Evolutionary conservation across 2,797 vertebrate genomes (phyloP).

Genomic region (Cossypha niveicapilla): DNA sequence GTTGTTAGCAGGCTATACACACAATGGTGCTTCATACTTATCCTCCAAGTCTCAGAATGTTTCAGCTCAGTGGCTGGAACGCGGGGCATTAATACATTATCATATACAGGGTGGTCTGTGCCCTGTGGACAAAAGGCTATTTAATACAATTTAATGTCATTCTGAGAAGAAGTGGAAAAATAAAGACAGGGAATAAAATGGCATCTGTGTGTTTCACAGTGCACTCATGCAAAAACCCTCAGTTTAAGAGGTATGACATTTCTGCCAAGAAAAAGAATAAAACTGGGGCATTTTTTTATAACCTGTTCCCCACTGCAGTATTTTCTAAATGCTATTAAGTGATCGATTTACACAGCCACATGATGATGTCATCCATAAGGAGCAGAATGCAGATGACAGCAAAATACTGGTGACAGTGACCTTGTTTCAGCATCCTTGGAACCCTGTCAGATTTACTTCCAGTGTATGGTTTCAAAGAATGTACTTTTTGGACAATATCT

Average conservation of each 20-base stretch:
- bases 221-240: constrained; percentile 88
- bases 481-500: constrained; percentile 85
- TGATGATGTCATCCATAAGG: constrained; percentile 88
- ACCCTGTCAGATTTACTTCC: constrained; percentile 82
- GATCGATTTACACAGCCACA: constrained; percentile 85
- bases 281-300: constrained; percentile 77
- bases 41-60: constrained; percentile 87
- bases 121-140: constrained; percentile 99
- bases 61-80: constrained; percentile 94
- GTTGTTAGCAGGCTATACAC: constrained; percentile 94
- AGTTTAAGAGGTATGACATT: constrained; percentile 84
- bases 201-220: constrained; percentile 94
- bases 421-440: constrained; percentile 80
- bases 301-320: constrained; percentile 79
- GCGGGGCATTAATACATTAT: constrained; percentile 98
- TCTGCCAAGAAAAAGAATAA: constrained; percentile 80
- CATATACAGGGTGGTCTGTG: constrained; percentile 99
- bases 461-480: constrained; percentile 82
- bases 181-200: constrained; percentile 91
- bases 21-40: constrained; percentile 85
- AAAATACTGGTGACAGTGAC: constrained; percentile 80
- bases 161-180: constrained; percentile 88
- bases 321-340: constrained; percentile 86
- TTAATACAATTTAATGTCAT: constrained; percentile 99
- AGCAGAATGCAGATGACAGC: constrained; percentile 83